Conservation (phyloP, 92 coral and sea anemone species). For the Epizoanthus rinbou region DNA sequence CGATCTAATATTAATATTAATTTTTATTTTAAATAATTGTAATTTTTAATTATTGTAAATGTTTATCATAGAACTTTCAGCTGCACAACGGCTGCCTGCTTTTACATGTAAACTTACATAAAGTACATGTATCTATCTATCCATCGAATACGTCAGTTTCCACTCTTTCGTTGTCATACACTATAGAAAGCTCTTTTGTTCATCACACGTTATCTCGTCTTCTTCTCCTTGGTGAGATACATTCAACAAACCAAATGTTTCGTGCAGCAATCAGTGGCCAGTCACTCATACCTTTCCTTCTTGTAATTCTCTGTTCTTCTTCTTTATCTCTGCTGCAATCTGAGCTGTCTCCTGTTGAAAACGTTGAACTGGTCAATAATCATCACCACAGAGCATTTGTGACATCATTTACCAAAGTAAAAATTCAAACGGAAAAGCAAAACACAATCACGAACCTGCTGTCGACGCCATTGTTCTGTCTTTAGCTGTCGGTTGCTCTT, state of each 20-base stretch:
- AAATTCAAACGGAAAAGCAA: background rate
- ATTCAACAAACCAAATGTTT: background rate
- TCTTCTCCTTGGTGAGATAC: background rate
- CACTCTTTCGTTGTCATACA: no score
- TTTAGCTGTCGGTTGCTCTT: conserved; percentile 69
- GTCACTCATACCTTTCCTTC: conserved; percentile 27
- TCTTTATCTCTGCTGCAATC: conserved; percentile 67
- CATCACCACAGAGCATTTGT: background rate
- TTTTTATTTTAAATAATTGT: no score
- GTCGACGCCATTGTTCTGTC: conserved; percentile 73
- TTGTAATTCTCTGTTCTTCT: conserved; percentile 38
- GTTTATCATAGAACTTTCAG: no score
- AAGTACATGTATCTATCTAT: no score
- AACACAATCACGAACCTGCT: conserved; percentile 50
- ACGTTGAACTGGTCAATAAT: background rate
- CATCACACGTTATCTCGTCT: no score
- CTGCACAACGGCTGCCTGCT: no score
- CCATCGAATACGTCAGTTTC: background rate
- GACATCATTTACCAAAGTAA: background rate
- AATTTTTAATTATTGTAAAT: no score
- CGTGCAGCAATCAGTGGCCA: background rate
- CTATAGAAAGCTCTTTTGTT: no score
- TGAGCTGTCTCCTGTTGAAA: conserved; percentile 59
- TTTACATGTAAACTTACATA: no score
- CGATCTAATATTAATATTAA: no score